Conservation (phyloP, 2,797 vertebrate genomes). For the Chelidonichthys spinosus region DNA sequence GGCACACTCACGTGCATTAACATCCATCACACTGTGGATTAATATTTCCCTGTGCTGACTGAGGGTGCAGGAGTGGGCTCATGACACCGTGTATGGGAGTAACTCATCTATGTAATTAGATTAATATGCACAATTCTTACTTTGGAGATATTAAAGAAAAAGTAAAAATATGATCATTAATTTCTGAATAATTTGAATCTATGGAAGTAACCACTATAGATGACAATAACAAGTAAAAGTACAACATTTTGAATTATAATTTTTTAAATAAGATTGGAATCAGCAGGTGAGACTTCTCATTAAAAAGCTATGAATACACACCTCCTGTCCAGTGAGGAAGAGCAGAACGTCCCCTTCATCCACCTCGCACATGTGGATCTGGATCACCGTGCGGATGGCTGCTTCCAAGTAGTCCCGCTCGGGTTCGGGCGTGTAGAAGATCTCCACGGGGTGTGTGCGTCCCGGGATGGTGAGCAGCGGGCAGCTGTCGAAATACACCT, state of each 20-base stretch:
- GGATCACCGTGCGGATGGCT: slow-evolving; percentile 95
- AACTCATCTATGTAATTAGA: slow-evolving; percentile 38
- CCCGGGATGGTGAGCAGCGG: slow-evolving; percentile 96
- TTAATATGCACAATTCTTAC: slow-evolving; percentile 22
- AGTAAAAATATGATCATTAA: background rate
- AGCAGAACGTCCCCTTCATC: slow-evolving; percentile 94
- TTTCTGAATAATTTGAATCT: background rate
- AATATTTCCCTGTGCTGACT: slow-evolving; percentile 53
- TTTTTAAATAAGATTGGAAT: background rate
- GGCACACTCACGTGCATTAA: slow-evolving; percentile 44
- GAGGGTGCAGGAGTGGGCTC: slow-evolving; percentile 8
- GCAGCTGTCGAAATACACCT: slow-evolving; percentile 97
- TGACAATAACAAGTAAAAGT: background rate
- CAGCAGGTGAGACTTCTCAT: background rate
- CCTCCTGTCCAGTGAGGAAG: slow-evolving; percentile 97
- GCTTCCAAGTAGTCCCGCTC: slow-evolving; percentile 97
- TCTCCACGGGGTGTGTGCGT: slow-evolving; percentile 97
- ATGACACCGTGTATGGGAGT: slow-evolving; percentile 3
- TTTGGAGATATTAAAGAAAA: background rate
- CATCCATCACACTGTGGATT: slow-evolving; percentile 65
- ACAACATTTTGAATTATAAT: background rate
- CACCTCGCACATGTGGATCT: slow-evolving; percentile 97
- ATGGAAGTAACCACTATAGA: background rate
- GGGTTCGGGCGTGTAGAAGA: slow-evolving; percentile 96
- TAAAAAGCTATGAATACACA: slow-evolving; percentile 53